Base-by-base conservation (phyloP, 1,140 invertebrate genomes). In the Drosophila malerkotliana region DNA sequence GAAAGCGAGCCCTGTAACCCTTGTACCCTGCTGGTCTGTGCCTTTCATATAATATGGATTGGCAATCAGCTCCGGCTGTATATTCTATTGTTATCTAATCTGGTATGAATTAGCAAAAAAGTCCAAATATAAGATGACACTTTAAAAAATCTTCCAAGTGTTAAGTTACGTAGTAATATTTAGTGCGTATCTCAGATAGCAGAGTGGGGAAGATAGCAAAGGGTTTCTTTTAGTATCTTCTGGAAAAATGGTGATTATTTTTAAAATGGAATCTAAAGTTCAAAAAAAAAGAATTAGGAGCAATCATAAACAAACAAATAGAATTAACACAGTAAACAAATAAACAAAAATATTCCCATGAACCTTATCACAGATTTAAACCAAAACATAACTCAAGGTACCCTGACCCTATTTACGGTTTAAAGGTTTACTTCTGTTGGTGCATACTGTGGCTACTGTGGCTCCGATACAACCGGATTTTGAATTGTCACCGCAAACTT, bases 41-140 rank as follows among this genome's bases (percentile, higher is more conserved):
- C 9, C 4, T 21, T 56, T 41, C 63, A 53, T 26, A 45, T 63
- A 41, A 69, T 56, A 69, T 69, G 53, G 63, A 69, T 69, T 41
- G 49, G 1, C 51, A 69, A 69, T 67, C 63, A 69, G 62, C 24
- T 26, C 18, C 24, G 26, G 52, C 62, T 32, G 34, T 56, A 68
- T 69, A 68, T 47, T 68, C 52, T 39, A 54, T 66, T 68, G 49
- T 68, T 69, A 69, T 69, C 66, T 69, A 55, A 69, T 69, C 66
- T 67, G 41, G 0, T 39, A 30, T 69, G 62, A 66, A 39, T 48
- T 67, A 26, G 62, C 66, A 67, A 56, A 56, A 67, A 39, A 60
- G 34, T 21, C 14, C 15, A 58, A 26, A 57, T 47, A 32, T 32
- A 56, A 55, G 41, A 68, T 68, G 49, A 30, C 48, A 55, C 49